phyloP scores from a whole-genome alignment of 2,888 invertebrate genomes.

The Xestia rhomboidea region DNA sequence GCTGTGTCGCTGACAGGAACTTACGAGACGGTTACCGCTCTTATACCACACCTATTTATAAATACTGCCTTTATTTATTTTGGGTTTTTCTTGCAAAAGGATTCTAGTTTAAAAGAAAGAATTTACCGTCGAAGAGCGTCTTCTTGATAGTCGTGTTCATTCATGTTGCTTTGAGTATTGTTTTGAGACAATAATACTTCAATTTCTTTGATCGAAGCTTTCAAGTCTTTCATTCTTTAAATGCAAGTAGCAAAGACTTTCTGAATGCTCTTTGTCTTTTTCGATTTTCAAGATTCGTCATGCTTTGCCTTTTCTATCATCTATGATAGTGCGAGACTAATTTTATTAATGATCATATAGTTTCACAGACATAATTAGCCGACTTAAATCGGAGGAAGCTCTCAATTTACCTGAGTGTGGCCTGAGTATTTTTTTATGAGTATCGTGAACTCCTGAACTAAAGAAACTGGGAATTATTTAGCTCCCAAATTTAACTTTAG shows the following conservation, averaged over 20 bases:
- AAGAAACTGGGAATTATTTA: not conserved
- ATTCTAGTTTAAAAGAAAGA: not conserved
- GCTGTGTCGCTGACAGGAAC: constrained; percentile 62
- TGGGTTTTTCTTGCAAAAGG: constrained; percentile 7
- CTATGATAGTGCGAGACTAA: constrained; percentile 1
- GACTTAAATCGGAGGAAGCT: not conserved
- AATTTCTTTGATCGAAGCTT: constrained; percentile 18
- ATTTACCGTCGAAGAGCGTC: not conserved
- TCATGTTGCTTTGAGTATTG: not conserved
- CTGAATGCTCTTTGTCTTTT: not conserved
- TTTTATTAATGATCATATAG: constrained; percentile 16
- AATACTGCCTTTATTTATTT: constrained; percentile 40
- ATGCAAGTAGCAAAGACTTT: not conserved
- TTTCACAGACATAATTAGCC: not conserved
- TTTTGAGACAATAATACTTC: not conserved
- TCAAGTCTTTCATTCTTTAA: not conserved
- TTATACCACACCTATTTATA: constrained; percentile 50
- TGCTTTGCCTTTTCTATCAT: not conserved
- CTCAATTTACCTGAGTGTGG: not conserved
- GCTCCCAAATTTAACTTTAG: constrained; percentile 31
- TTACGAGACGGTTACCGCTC: constrained; percentile 50
- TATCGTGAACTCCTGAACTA: not conserved
- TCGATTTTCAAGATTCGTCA: constrained; percentile 19
- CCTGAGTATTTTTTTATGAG: not conserved
- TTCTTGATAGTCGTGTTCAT: not conserved